Evolutionary conservation across 2,113 vertebrate species (phyloP).

Genomic region (Trichechus manatus): DNA sequence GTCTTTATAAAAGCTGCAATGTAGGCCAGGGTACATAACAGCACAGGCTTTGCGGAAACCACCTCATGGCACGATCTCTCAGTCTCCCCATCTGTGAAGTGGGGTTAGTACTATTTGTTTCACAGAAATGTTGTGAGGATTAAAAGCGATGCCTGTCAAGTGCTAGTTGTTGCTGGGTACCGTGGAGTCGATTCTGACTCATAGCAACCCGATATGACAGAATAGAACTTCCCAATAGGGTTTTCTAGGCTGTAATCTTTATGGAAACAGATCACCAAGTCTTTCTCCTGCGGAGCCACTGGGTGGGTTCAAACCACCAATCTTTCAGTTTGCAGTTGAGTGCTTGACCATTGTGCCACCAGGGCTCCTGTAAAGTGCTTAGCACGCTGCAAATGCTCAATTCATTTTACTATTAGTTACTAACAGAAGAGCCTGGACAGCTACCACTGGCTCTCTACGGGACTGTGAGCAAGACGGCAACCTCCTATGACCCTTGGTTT

Average conservation of each 20-base stretch:
- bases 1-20: not conserved
- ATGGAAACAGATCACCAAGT: not conserved
- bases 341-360: not conserved
- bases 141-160: not conserved
- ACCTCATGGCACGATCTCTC: not conserved
- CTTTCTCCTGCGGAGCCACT: not conserved
- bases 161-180: not conserved
- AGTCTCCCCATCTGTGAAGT: slow-evolving; percentile 7
- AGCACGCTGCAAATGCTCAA: not conserved
- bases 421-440: not conserved
- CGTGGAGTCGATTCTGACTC: not conserved
- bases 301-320: not conserved
- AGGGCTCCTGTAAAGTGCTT: not conserved
- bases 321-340: not conserved
- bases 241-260: not conserved
- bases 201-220: not conserved
- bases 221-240: not conserved
- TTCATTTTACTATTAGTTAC: not conserved
- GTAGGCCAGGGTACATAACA: not conserved
- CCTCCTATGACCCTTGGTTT: not conserved
- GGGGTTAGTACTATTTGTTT: not conserved
- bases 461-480: not conserved
- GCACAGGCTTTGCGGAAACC: not conserved
- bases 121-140: not conserved
- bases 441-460: too few relatives aligned